Evolutionary conservation across 2,888 invertebrate species (phyloP).

Genomic region (Bimastos eiseni): DNA sequence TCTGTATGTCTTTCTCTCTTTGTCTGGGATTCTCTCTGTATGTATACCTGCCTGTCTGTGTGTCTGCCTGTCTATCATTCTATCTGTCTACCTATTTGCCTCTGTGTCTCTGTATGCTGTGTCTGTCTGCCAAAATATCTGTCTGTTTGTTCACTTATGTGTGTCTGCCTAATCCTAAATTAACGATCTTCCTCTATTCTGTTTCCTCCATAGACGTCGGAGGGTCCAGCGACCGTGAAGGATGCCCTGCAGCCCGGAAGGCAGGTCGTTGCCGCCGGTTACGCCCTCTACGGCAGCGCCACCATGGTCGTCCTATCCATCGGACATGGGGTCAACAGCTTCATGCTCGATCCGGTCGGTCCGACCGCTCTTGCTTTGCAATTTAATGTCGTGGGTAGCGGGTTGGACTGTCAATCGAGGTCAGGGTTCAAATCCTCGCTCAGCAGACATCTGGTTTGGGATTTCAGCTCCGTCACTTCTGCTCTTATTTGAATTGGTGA

Average conservation of each 20-base stretch:
- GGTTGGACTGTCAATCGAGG: too few relatives aligned
- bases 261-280: constrained; percentile 88
- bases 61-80: background rate
- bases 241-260: constrained; percentile 86
- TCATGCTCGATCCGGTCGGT: constrained; percentile 74
- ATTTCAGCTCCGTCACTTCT: too few relatives aligned
- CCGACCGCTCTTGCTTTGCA: background rate
- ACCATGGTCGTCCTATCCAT: constrained; percentile 79
- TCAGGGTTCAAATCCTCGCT: too few relatives aligned
- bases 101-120: too few relatives aligned
- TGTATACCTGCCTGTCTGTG: background rate
- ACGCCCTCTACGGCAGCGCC: constrained; percentile 91
- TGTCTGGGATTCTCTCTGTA: background rate
- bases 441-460: too few relatives aligned
- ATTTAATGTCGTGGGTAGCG: too few relatives aligned
- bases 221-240: constrained; percentile 67
- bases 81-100: background rate
- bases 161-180: too few relatives aligned
- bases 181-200: too few relatives aligned
- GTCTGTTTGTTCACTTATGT: too few relatives aligned
- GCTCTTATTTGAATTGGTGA: too few relatives aligned
- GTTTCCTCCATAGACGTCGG: constrained; percentile 49
- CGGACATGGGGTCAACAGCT: constrained; percentile 78
- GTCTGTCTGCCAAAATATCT: too few relatives aligned
- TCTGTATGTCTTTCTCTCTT: background rate